phyloP scores from a whole-genome alignment of 2,888 invertebrate species.

The Ennomos quercinarius region DNA sequence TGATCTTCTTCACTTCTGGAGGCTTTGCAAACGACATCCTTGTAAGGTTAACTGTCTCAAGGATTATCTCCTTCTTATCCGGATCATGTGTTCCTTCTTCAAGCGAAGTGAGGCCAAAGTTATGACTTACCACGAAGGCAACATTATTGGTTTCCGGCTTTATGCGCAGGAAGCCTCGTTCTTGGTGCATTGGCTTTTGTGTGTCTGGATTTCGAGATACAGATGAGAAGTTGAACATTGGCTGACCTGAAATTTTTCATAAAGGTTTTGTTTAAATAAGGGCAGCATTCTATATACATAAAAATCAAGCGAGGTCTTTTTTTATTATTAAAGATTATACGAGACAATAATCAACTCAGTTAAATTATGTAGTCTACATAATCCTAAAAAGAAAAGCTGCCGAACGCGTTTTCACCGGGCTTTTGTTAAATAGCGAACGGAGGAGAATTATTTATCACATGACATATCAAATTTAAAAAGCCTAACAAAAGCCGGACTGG shows the following conservation, averaged over 20 bases:
- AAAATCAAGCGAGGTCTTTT: too few relatives aligned
- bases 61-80: slow-evolving; percentile 68
- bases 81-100: slow-evolving; percentile 84
- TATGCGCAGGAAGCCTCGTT: slow-evolving; percentile 86
- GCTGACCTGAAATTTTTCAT: slow-evolving; percentile 76
- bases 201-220: slow-evolving; percentile 81
- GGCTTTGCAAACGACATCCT: slow-evolving; percentile 83
- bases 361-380: too few relatives aligned
- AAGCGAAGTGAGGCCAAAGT: slow-evolving; percentile 85
- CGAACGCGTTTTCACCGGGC: too few relatives aligned
- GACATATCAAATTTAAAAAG: too few relatives aligned
- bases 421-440: too few relatives aligned
- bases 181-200: slow-evolving; percentile 86
- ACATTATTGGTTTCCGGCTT: slow-evolving; percentile 82
- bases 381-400: too few relatives aligned
- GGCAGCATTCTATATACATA: too few relatives aligned
- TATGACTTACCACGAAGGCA: slow-evolving; percentile 85
- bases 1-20: slow-evolving; percentile 78
- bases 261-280: neutral
- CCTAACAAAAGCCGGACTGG: too few relatives aligned
- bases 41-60: slow-evolving; percentile 76
- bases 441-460: too few relatives aligned
- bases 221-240: slow-evolving; percentile 85
- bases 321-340: too few relatives aligned
- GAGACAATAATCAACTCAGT: too few relatives aligned